Evolutionary conservation across 2,888 invertebrate genomes (phyloP).

Genomic region (Trichopria drosophilae): DNA sequence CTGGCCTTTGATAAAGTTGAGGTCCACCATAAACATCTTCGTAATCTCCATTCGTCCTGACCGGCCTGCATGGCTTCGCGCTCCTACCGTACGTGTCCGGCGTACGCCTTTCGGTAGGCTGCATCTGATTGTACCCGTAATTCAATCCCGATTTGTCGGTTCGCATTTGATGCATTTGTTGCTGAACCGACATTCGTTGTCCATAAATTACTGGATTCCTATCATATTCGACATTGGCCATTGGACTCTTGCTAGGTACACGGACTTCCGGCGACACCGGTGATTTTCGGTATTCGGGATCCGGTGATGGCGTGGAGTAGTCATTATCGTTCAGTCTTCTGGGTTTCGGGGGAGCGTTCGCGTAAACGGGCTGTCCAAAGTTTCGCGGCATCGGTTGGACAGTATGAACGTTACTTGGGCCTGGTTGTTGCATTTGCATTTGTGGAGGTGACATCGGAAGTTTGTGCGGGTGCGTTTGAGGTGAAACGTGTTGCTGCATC

Average conservation of each 20-base stretch:
- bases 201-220: conserved; percentile 42
- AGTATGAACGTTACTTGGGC: conserved; percentile 35
- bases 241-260: conserved; percentile 45
- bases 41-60: conserved; percentile 64
- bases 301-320: conserved; percentile 71
- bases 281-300: conserved; percentile 47
- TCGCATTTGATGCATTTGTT: conserved; percentile 48
- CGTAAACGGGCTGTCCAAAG: conserved; percentile 75
- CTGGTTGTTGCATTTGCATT: conserved; percentile 21
- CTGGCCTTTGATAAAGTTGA: conserved; percentile 51
- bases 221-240: conserved; percentile 32
- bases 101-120: conserved; percentile 70
- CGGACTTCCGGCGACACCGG: conserved; percentile 47
- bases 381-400: conserved; percentile 55
- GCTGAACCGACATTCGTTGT: conserved; percentile 56
- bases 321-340: conserved; percentile 71
- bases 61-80: conserved; percentile 57
- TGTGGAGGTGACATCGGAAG: conserved; percentile 27
- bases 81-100: conserved; percentile 76
- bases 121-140: conserved; percentile 53
- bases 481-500: conserved; percentile 31
- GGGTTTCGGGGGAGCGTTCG: conserved; percentile 88
- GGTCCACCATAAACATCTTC: conserved; percentile 71
- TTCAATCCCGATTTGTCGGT: conserved; percentile 54
- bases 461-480: conserved; percentile 42